These are phyloP conservation scores for Sterna hirundo DNA, from an alignment of 2,113 vertebrate genomes.

Conservation along the genomic window DNA sequence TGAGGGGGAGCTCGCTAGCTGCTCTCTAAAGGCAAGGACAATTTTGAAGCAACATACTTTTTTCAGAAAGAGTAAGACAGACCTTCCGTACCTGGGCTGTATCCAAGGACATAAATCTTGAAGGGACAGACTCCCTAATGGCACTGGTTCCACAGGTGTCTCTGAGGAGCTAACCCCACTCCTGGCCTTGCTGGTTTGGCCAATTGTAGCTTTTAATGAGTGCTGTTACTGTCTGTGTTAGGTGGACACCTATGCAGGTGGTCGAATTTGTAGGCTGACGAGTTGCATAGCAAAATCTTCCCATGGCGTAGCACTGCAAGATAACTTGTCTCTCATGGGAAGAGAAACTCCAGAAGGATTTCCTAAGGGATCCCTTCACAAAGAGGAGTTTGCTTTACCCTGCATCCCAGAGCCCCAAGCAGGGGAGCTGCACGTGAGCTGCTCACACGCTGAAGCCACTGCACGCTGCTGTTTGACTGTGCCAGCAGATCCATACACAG, in stretches of 20 bases:
- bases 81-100: neutral
- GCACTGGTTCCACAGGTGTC: neutral
- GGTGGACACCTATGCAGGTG: neutral
- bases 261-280: neutral
- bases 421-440: neutral
- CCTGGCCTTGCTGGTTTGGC: neutral
- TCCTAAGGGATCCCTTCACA: neutral
- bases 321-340: neutral
- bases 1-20: neutral
- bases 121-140: neutral
- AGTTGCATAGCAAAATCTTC: neutral
- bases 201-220: neutral
- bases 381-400: neutral
- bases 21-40: neutral
- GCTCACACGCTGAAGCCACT: fast-evolving
- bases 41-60: neutral
- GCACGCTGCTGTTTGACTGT: fast-evolving
- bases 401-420: neutral
- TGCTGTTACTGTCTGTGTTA: neutral
- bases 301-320: neutral
- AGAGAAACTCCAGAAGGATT: neutral
- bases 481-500: neutral
- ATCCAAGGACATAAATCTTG: neutral
- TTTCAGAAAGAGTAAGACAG: neutral
- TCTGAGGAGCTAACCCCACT: neutral